phyloP scores from a whole-genome alignment of 2,888 invertebrate genomes.

The Morpho achilles region DNA sequence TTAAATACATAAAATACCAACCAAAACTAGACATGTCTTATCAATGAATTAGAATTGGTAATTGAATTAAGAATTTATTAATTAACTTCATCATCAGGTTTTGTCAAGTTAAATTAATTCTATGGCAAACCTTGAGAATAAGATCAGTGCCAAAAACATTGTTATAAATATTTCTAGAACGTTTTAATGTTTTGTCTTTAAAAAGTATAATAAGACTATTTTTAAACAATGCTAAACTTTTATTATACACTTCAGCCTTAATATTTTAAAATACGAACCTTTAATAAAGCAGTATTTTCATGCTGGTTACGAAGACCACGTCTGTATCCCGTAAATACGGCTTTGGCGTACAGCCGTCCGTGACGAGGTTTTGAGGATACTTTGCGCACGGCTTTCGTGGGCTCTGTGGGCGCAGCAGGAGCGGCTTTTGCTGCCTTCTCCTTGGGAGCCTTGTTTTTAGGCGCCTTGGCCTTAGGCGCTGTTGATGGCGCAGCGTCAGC shows the following conservation, averaged over 20 bases:
- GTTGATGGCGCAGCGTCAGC: conserved; percentile 79
- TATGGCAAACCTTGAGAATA: no score
- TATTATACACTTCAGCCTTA: neutral
- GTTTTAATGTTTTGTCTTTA: no score
- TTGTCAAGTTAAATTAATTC: no score
- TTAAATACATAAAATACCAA: neutral
- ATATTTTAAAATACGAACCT: conserved; percentile 62
- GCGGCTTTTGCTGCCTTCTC: conserved; percentile 76
- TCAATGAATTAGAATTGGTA: no score
- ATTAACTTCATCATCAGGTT: no score
- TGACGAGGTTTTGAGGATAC: conserved; percentile 80
- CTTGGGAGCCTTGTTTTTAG: conserved; percentile 79
- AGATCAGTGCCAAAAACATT: no score
- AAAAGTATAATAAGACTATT: no score
- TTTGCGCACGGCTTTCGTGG: conserved; percentile 72
- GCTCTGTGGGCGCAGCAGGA: conserved; percentile 75
- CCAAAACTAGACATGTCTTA: no score
- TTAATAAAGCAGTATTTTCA: conserved; percentile 96
- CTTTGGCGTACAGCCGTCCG: conserved; percentile 97
- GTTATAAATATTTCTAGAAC: no score
- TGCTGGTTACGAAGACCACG: conserved; percentile 98
- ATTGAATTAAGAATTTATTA: no score
- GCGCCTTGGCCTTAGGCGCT: conserved; percentile 73
- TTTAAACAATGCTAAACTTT: neutral
- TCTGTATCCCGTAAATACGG: conserved; percentile 97